Evolutionary conservation across 2,888 invertebrate species (phyloP), one percentile per base, ranked within the genome.

Genomic region (Sesia bembeciformis): DNA sequence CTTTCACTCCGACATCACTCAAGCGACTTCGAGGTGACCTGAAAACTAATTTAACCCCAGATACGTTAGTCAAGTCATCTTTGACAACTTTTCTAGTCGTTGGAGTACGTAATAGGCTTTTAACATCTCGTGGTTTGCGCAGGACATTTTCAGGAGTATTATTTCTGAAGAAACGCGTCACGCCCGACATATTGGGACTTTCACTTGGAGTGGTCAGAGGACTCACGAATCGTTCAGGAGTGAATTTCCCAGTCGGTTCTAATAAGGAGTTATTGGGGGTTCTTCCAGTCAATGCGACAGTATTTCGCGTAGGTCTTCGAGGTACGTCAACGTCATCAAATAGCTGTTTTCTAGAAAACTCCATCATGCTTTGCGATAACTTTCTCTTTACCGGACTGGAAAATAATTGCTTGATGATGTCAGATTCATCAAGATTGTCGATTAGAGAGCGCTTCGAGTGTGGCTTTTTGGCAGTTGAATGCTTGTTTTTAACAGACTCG

Each of bases 391-490:
- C 89, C 0, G 90, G 90, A 58, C 88, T 90, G 59, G 77, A 84
- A 66, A 90, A 90, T 49, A 90, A 63, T 53, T 86, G 78, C 59
- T 88, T 86, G 3, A 84, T 81, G 6, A 87, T 74, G 53, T 84
- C 84, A 0, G 87, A 88, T 23, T 79, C 79, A 61, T 86, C 73
- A 5, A 90, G 63, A 41, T 84, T 72, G 62, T 90, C 90, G 52
- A 90, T 90, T 3, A 90, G 76, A 3, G 84, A 78, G 4, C 88
- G 82, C 49, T 84, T 86, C 5, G 90, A 90, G 57, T 68, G 75
- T n/a, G 89, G 81, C 56, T 89, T 89, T 62, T 89, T 90, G 0
- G 90, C 89, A 0, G 90, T 85, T 0, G 90, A 78, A 56, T 88
- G 87, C 54, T 85, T 85, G 57, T 84, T 83, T 60, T 88, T 90